phyloP scores from a whole-genome alignment of 2,888 invertebrate genomes.

The Drosophila prostipennis region DNA sequence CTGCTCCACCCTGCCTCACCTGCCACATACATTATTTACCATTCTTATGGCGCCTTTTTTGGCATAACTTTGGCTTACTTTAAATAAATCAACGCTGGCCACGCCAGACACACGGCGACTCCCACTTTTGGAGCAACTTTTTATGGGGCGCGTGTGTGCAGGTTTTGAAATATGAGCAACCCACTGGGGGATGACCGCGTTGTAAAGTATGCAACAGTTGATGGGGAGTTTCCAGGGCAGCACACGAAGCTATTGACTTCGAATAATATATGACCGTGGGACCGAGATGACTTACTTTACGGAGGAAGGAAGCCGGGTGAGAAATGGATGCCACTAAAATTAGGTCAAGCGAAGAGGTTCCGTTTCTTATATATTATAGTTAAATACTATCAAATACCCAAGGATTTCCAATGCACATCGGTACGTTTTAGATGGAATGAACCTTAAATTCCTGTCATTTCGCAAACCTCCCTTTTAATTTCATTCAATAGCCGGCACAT shows the following conservation, averaged over 20 bases:
- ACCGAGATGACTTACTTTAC: neutral
- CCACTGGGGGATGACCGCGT: conserved; percentile 24
- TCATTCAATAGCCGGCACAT: neutral
- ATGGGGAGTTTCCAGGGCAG: conserved; percentile 44
- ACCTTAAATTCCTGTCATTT: neutral
- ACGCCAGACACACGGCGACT: conserved; percentile 39
- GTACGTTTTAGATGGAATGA: no score
- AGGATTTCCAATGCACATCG: no score
- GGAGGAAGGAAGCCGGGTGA: neutral
- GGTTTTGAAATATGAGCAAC: conserved; percentile 67
- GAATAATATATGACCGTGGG: conserved; percentile 17
- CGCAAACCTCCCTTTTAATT: neutral
- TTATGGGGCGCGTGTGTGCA: conserved; percentile 34
- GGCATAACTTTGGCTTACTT: conserved; percentile 76
- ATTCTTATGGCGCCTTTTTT: conserved; percentile 58
- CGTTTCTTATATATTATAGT: neutral
- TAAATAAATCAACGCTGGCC: conserved; percentile 71
- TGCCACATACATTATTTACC: conserved; percentile 65
- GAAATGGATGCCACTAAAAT: neutral
- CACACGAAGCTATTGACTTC: conserved; percentile 25
- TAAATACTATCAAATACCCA: neutral
- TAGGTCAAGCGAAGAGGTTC: neutral
- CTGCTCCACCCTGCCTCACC: neutral
- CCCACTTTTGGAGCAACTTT: conserved; percentile 50
- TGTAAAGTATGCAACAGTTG: conserved; percentile 72